phyloP scores from a whole-genome alignment of 2,888 invertebrate species.

The Coecobrya sp. region DNA sequence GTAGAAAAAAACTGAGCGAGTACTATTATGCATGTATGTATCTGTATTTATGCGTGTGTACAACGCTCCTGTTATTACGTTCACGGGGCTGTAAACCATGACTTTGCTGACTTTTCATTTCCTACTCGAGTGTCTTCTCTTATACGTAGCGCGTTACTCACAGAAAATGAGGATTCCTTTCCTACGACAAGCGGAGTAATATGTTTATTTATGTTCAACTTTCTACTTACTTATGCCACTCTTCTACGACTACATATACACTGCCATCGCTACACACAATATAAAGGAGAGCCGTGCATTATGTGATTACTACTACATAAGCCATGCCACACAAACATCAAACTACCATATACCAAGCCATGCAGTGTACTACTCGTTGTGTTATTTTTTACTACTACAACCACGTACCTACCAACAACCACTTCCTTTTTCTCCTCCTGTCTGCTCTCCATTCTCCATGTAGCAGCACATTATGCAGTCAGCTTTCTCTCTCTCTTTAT shows the following conservation, averaged over 20 bases:
- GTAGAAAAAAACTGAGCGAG: neutral
- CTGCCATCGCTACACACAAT: neutral
- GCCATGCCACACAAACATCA: neutral
- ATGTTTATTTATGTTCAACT: slow-evolving; percentile 71
- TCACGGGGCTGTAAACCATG: slow-evolving; percentile 76
- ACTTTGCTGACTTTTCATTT: slow-evolving; percentile 80
- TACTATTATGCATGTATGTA: slow-evolving; percentile 44
- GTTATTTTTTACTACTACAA: neutral
- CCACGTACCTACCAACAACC: neutral
- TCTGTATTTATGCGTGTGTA: slow-evolving; percentile 31
- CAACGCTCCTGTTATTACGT: slow-evolving; percentile 67
- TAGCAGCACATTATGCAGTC: neutral
- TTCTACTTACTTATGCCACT: neutral
- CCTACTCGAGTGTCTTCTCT: slow-evolving; percentile 63
- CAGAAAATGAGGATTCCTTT: slow-evolving; percentile 67
- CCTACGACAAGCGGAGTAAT: slow-evolving; percentile 65
- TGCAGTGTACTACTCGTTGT: neutral
- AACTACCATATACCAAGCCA: neutral
- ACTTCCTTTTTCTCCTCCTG: slow-evolving; percentile 1
- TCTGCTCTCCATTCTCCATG: neutral
- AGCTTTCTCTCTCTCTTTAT: slow-evolving; percentile 5
- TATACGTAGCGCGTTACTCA: slow-evolving; percentile 59
- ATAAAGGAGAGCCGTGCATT: neutral
- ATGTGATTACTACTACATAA: slow-evolving; percentile 44
- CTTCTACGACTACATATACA: neutral